phyloP scores from a whole-genome alignment of 2,797 vertebrate species.

The Hirundo rustica region DNA sequence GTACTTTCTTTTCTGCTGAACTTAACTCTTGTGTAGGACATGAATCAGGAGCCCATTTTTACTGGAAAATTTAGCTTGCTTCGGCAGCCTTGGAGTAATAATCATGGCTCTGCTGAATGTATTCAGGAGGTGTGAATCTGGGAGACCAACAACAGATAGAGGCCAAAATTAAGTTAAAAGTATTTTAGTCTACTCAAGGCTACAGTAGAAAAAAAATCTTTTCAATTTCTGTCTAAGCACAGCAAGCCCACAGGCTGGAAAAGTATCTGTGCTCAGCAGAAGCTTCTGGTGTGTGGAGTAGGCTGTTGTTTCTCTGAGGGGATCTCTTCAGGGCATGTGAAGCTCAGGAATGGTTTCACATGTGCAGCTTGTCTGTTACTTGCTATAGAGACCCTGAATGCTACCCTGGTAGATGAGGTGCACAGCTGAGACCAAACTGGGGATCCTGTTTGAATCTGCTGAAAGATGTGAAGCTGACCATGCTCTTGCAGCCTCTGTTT shows the following conservation, averaged over 20 bases:
- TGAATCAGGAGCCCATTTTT: not conserved
- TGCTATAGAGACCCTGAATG: accelerated
- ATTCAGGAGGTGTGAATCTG: not conserved
- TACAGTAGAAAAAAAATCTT: not conserved
- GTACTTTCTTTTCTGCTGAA: not conserved
- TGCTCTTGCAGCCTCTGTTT: not conserved
- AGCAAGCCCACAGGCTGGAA: not conserved
- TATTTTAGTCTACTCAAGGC: not conserved
- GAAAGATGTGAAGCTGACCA: not conserved
- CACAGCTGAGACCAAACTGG: not conserved
- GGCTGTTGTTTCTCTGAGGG: not conserved
- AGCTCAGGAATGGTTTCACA: not conserved
- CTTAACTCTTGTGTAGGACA: not conserved
- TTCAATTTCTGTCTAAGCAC: not conserved
- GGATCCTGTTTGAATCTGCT: not conserved
- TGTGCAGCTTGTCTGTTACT: not conserved
- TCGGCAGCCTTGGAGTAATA: not conserved
- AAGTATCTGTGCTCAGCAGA: not conserved
- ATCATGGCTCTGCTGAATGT: not conserved
- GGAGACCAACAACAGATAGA: not conserved
- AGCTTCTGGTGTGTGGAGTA: not conserved
- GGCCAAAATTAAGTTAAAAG: not conserved
- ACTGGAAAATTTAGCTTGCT: not conserved
- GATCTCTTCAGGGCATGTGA: not conserved
- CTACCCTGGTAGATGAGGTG: not conserved